Evolutionary conservation across 2,888 invertebrate species (phyloP).

Genomic region (Pterostichus niger): DNA sequence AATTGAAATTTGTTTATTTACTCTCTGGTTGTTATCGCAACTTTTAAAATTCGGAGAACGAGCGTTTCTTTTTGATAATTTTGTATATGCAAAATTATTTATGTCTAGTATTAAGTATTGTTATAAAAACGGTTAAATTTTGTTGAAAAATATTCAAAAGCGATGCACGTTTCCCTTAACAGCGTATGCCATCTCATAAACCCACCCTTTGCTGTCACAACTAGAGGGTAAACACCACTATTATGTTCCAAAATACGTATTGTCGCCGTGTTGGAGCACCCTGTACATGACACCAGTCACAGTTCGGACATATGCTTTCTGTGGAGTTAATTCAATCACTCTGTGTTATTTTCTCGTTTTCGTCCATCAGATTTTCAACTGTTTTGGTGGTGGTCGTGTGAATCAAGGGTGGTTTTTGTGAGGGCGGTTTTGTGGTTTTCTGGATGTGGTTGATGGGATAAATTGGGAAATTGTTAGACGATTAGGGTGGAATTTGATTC

Average conservation of each 20-base stretch:
- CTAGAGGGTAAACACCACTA: slow-evolving; percentile 49
- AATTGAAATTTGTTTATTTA: too few species aligned
- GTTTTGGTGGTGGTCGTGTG: slow-evolving; percentile 49
- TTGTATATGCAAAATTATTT: too few species aligned
- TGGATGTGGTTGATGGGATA: slow-evolving; percentile 18
- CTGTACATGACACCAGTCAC: slow-evolving; percentile 42
- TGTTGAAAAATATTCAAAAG: background rate
- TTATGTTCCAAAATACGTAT: slow-evolving; percentile 62
- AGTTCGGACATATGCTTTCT: slow-evolving; percentile 54
- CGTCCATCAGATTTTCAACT: slow-evolving; percentile 29
- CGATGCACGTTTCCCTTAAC: background rate
- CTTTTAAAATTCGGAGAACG: too few species aligned
- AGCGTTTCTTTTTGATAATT: too few species aligned
- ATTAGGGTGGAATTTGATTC: slow-evolving; percentile 17
- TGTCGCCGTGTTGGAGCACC: slow-evolving; percentile 22
- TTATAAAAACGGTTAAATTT: background rate
- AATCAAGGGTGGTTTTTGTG: slow-evolving; percentile 26
- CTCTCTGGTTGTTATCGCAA: too few species aligned
- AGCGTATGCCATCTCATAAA: slow-evolving; percentile 3
- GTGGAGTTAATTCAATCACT: slow-evolving; percentile 63
- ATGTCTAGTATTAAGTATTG: too few species aligned
- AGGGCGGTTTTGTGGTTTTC: slow-evolving; percentile 43
- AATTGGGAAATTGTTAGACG: slow-evolving; percentile 12
- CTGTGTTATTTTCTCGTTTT: slow-evolving; percentile 54
- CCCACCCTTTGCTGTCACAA: slow-evolving; percentile 47